Evolutionary conservation across 2,797 vertebrate genomes (phyloP).

Genomic region (Coreius guichenoti): DNA sequence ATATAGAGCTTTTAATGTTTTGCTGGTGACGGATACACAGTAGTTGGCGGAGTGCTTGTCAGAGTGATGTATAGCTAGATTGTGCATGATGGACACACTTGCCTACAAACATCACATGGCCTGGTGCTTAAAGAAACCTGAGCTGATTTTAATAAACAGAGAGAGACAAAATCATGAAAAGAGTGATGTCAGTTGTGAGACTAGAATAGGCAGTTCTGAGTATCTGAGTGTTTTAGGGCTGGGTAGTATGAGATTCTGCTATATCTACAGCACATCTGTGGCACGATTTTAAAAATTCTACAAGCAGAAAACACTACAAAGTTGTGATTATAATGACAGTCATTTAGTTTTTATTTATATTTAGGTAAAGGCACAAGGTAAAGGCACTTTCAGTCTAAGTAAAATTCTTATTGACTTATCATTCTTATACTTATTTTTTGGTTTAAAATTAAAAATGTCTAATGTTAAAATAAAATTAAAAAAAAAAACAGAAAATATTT

Average conservation of each 20-base stretch:
- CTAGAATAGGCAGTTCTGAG: constrained; percentile 12
- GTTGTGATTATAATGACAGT: not conserved
- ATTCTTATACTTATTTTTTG: not conserved
- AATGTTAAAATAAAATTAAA: not conserved
- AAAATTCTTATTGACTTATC: not conserved
- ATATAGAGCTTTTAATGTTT: constrained; percentile 29
- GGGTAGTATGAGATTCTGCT: not conserved
- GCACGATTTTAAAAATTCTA: not conserved
- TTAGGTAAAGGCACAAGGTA: not conserved
- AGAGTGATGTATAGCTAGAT: constrained; percentile 36
- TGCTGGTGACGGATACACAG: constrained; percentile 38
- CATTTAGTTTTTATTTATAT: not conserved
- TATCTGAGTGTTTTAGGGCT: constrained; percentile 14
- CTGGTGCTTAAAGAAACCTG: constrained; percentile 7
- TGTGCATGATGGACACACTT: constrained; percentile 4
- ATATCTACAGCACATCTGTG: not conserved
- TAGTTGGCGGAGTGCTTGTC: constrained; percentile 21
- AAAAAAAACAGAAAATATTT: too few species aligned
- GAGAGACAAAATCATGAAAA: not conserved
- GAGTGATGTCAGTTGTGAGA: not conserved
- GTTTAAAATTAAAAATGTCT: not conserved
- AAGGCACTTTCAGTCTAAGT: not conserved
- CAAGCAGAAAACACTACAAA: not conserved
- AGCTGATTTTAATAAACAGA: not conserved
- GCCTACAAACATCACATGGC: not conserved